These are phyloP conservation scores for Daktulosphaira vitifoliae DNA, from an alignment of 1,140 invertebrate species.

Conservation along the genomic window DNA sequence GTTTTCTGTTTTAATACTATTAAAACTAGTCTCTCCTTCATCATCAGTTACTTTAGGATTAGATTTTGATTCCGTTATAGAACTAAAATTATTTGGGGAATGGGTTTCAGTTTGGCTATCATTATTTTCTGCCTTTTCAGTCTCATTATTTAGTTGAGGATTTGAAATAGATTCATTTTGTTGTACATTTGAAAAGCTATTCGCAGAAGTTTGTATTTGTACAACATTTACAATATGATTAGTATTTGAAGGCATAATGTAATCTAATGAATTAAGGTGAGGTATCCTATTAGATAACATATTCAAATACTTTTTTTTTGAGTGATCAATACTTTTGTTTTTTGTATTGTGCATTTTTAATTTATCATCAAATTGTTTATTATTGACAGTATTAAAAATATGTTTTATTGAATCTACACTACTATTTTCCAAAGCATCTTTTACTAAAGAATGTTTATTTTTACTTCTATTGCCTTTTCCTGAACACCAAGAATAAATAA, in stretches of 20 bases:
- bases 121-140: conserved; percentile 12
- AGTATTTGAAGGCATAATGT: conserved; percentile 48
- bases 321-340: background rate
- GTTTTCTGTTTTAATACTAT: background rate
- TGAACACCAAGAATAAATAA: conserved; percentile 2
- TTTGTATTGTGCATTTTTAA: too few relatives aligned
- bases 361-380: too few relatives aligned
- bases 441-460: background rate
- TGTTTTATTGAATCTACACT: background rate
- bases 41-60: background rate
- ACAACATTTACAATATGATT: conserved; percentile 53
- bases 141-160: conserved; percentile 1
- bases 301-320: conserved; percentile 14
- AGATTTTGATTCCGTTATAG: conserved; percentile 7
- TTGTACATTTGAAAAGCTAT: conserved; percentile 5
- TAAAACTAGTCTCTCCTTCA: conserved; percentile 21
- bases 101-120: conserved; percentile 22
- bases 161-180: conserved; percentile 21
- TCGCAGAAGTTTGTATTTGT: conserved; percentile 44
- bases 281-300: conserved; percentile 47
- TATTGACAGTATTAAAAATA: too few relatives aligned
- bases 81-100: conserved; percentile 12
- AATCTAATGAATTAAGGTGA: conserved; percentile 48
- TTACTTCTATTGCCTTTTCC: background rate
- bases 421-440: background rate